These are phyloP conservation scores for Drosophila quadrilineata DNA, from an alignment of 1,140 invertebrate genomes.

Conservation along the genomic window DNA sequence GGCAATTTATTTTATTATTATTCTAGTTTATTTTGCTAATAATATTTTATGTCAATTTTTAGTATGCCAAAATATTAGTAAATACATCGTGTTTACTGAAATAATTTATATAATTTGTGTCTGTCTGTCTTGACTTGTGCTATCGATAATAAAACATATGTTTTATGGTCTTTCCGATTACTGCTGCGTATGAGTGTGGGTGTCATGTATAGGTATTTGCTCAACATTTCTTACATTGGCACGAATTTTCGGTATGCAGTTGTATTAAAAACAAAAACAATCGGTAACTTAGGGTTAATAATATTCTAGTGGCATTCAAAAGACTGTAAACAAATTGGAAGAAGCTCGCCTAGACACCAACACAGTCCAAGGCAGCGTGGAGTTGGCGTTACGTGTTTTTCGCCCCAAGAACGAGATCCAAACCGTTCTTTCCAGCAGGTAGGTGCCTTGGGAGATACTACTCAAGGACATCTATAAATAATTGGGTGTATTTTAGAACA, in stretches of 20 bases:
- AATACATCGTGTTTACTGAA: too few species aligned
- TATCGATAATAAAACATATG: slow-evolving; percentile 27
- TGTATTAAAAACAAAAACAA: not conserved
- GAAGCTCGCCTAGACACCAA: slow-evolving; percentile 81
- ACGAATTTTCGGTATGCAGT: slow-evolving; percentile 83
- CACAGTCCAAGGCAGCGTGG: slow-evolving; percentile 86
- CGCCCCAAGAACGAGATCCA: slow-evolving; percentile 82
- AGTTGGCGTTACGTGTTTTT: slow-evolving; percentile 83
- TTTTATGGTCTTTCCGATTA: slow-evolving; percentile 11
- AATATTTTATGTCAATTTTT: too few species aligned
- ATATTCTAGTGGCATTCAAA: slow-evolving; percentile 83
- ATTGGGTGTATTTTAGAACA: slow-evolving; percentile 83
- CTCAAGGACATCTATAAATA: not conserved
- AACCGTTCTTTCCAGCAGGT: slow-evolving; percentile 86
- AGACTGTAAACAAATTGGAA: slow-evolving; percentile 75
- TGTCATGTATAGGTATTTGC: slow-evolving; percentile 84
- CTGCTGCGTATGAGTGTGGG: slow-evolving; percentile 12
- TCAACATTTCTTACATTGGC: slow-evolving; percentile 85
- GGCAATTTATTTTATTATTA: too few species aligned
- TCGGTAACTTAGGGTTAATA: not conserved
- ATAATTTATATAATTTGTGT: too few species aligned
- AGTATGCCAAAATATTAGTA: too few species aligned
- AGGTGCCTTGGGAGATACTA: slow-evolving; percentile 36
- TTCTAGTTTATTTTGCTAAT: too few species aligned
- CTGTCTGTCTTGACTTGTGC: too few species aligned